Percentiles rank a stretch among this genome's conserved stretches.
Evolutionary conservation across 2,888 invertebrate genomes (phyloP).

Genomic region (Drosophila birchii): DNA sequence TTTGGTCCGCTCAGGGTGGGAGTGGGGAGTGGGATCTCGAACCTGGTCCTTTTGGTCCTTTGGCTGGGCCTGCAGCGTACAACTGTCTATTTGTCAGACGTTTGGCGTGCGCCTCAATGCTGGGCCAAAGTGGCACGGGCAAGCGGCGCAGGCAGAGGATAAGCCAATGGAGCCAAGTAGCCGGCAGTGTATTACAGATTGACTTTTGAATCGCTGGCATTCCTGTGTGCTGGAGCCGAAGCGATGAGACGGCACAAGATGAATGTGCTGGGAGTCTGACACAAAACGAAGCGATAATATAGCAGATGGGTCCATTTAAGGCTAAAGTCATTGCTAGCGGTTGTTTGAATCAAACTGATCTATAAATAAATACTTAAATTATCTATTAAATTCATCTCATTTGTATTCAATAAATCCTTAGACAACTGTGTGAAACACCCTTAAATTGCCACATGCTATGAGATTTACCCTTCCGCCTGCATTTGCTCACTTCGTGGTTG

Average conservation of each 20-base stretch:
- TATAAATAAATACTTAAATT: background rate
- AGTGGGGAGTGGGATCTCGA: background rate
- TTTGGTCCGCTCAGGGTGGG: slow-evolving; percentile 54
- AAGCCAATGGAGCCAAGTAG: slow-evolving; percentile 27
- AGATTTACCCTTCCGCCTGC: slow-evolving; percentile 16
- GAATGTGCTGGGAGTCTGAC: slow-evolving; percentile 24
- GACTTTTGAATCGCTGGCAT: slow-evolving; percentile 52
- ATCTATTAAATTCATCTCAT: background rate
- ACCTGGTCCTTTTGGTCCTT: slow-evolving; percentile 16
- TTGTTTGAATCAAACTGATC: background rate
- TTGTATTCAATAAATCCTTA: background rate
- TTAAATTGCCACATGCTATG: background rate
- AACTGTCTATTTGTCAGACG: slow-evolving; percentile 58
- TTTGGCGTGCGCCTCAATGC: slow-evolving; percentile 27
- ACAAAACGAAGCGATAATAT: slow-evolving; percentile 8
- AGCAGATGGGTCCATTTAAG: background rate
- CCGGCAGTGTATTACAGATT: slow-evolving; percentile 44
- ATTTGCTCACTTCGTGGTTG: slow-evolving; percentile 30
- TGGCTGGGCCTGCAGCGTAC: slow-evolving; percentile 44
- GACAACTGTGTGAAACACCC: background rate
- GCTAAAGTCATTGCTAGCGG: background rate
- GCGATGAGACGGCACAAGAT: slow-evolving; percentile 26
- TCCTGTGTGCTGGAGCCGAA: slow-evolving; percentile 26
- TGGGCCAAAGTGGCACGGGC: slow-evolving; percentile 6
- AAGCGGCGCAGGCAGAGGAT: slow-evolving; percentile 8